Evolutionary conservation across 30 jellyfish, hydroid and myxozoan genomes (phyloP), one percentile per base, ranked within the genome.

Genomic region (Aurelia coerulea): DNA sequence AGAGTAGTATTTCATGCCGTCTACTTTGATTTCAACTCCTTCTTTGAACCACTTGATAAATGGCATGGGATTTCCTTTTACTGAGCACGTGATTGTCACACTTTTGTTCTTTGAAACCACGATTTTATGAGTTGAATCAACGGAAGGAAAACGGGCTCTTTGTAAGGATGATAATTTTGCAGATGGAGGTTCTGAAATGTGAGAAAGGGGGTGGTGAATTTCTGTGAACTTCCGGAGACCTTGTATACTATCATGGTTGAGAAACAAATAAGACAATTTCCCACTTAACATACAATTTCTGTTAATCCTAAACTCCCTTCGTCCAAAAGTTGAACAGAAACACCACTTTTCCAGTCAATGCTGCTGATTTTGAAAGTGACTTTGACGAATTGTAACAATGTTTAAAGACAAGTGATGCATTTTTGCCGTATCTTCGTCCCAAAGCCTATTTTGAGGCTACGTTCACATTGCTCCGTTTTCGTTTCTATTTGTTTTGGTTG

Each of bases 11-110:
- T 79, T 78, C 39, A 33, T 53, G 9, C 88, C 87, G 49, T 88
- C 96, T 4, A 78, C 76, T 14, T 23, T 76, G 46, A 79, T 78
- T 56, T 72, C 63, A 9, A 46, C 51, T 34, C 96, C 96, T n/a
- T 88, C 91, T 54, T 78, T 78, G 64, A 70, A 79, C 98, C 98
- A 92, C 52, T 77, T 67, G 62, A 92, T 75, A 16, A 35, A 37
- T 2, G 98, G 98, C 73, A 72, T 56, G 51, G 98, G 98, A 32
- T 39, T 65, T 18, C 98, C 98, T 23, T 80, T 76, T 8, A 85
- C 95, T 32, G 80, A 16, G 63, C 98, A 92, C 3, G 69, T 66
- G 82, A 92, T 84, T 10, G 88, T 83, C 49, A 92, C 87, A 62
- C 79, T 68, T 56, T 76, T 64, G 35, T 78, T 78, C 18, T 53